Evolutionary conservation across 2,113 vertebrate genomes (phyloP), one percentile per base, ranked within the genome.

Genomic region (Leptobrachium leishanense): DNA sequence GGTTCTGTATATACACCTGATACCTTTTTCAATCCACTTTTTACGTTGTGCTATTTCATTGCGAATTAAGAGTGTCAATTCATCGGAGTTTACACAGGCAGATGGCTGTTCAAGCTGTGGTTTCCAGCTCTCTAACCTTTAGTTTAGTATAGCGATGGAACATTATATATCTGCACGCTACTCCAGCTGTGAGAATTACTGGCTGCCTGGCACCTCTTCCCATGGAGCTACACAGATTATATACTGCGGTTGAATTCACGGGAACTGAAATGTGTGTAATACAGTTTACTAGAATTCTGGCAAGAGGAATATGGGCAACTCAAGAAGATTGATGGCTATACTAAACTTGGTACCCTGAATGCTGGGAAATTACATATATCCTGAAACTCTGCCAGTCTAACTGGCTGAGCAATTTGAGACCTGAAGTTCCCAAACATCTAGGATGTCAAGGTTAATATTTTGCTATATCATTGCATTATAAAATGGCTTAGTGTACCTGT

Each of bases 101-200:
- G 20, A 31, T 31, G 20, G 20, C 20, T 31, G 20, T 31, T 31
- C 76, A 54, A 6, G 11, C 57, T 50, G 67, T 31, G 55, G 50
- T 53, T 44, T 63, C 76, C 31, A 13, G 15, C 68, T 71, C 69
- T 31, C 59, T 44, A 63, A 59, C 71, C 70, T 71, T 72, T 15
- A 6, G 7, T 15, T 65, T 68, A 15, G 64, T 68, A 41, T 40
- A 5, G 31, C 41, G 50, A 50, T 39, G 5, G 43, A 63, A 70
- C 66, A 42, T 65, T 53, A 79, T 6, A 15, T 53, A 57, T 72
- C 55, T 43, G 43, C 46, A 54, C 9, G 15, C 5, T 40, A 43
- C 2, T 41, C 46, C 43, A 66, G 68, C 76, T 78, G 68, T 64
- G 76, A 78, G 43, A 78, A 72, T 78, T 78, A 43, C 76, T 71